phyloP scores from a whole-genome alignment of 1,140 invertebrate genomes.

The Sycophaga agraensis region DNA sequence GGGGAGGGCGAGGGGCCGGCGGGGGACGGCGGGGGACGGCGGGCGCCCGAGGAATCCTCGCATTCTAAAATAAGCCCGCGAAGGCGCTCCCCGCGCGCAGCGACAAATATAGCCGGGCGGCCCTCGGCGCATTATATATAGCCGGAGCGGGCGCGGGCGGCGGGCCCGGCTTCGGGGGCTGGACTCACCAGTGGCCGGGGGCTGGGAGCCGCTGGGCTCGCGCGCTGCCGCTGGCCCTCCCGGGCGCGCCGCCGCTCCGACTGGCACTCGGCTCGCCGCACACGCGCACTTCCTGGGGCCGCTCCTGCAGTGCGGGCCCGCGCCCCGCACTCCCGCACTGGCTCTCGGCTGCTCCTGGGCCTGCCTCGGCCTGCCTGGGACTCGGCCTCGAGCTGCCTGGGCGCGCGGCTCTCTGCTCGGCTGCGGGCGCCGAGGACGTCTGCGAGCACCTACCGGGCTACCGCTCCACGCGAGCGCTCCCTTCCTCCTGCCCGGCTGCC shows the following conservation, averaged over 20 bases:
- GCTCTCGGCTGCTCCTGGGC: not conserved
- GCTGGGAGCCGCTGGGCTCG: not conserved
- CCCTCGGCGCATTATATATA: no score
- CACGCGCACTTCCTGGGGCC: not conserved
- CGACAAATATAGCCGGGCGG: slow-evolving; percentile 9
- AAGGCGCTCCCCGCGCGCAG: not conserved
- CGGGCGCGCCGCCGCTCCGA: not conserved
- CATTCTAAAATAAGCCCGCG: not conserved
- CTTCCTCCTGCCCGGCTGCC: not conserved
- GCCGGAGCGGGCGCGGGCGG: no score
- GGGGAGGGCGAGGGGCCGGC: not conserved
- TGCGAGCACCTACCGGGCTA: no score
- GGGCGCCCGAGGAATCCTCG: no score
- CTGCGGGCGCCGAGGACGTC: no score
- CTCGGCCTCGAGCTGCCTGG: no score
- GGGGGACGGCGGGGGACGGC: no score
- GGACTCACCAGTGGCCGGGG: not conserved
- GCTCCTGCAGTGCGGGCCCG: not conserved
- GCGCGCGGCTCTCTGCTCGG: no score
- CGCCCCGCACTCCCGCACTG: not conserved
- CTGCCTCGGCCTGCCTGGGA: no score
- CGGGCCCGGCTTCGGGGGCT: not conserved
- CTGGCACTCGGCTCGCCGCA: no score
- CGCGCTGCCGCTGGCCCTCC: not conserved
- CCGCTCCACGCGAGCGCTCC: not conserved